A percentile compares a stretch with the other conserved stretches of the same genome.
These are phyloP conservation scores for Plagodis pulveraria DNA, from an alignment of 2,888 invertebrate species.

Conservation along the genomic window DNA sequence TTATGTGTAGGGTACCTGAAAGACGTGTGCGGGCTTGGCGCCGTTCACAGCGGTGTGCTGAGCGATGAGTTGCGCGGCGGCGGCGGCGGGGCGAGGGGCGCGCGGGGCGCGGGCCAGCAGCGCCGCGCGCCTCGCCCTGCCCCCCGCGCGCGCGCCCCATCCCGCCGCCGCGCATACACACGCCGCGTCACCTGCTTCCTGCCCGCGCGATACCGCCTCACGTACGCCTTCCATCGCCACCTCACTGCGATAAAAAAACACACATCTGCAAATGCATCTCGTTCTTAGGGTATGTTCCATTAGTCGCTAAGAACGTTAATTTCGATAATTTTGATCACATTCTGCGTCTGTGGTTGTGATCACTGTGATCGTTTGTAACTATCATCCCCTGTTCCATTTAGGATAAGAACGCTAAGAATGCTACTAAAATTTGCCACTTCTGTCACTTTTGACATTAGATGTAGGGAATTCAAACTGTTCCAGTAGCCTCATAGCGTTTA, in stretches of 20 bases:
- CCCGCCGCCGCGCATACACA: conserved; percentile 92
- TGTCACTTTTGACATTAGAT: no score
- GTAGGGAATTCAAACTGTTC: no score
- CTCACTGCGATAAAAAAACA: conserved; percentile 73
- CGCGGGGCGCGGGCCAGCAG: conserved; percentile 53
- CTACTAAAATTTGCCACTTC: no score
- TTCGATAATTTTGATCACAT: no score
- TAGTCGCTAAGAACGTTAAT: no score
- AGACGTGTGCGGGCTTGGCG: conserved; percentile 87
- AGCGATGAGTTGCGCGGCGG: conserved; percentile 92
- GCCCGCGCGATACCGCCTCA: conserved; percentile 94
- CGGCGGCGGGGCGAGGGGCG: conserved; percentile 89
- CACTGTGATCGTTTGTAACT: no score
- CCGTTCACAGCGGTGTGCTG: conserved; percentile 90
- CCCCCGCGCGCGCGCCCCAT: conserved; percentile 88
- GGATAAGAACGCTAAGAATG: no score
- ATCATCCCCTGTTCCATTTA: no score
- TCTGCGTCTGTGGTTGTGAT: no score
- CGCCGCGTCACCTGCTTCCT: conserved; percentile 93
- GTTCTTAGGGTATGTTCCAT: no score
- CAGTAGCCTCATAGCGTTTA: no score
- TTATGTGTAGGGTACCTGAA: conserved; percentile 72
- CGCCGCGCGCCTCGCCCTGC: conserved; percentile 87
- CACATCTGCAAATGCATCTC: no score
- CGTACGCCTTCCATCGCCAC: conserved; percentile 92